These are phyloP conservation scores for Lobophora halterata DNA, from an alignment of 2,888 invertebrate species.

Conservation along the genomic window DNA sequence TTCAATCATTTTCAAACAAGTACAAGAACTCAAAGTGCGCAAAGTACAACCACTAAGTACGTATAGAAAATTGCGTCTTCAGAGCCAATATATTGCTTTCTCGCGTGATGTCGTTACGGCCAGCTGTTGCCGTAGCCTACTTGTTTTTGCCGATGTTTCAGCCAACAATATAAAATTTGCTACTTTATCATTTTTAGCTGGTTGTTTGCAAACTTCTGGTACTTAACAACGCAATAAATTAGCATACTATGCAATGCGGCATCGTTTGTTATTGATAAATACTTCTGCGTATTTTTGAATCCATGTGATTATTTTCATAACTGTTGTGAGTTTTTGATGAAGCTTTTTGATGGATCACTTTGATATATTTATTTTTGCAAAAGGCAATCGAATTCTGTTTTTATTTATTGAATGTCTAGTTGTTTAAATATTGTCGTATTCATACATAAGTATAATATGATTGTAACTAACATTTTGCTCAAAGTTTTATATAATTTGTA, in stretches of 20 bases:
- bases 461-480: too few species aligned
- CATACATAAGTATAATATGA: too few species aligned
- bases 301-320: too few species aligned
- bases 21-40: slow-evolving; percentile 14
- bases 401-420: too few species aligned
- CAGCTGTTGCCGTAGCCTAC: slow-evolving; percentile 66
- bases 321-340: too few species aligned
- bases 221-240: slow-evolving; percentile 34
- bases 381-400: too few species aligned
- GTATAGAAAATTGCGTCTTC: slow-evolving; percentile 68
- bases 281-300: too few species aligned
- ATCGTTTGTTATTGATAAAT: slow-evolving; percentile 15
- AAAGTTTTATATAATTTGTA: too few species aligned
- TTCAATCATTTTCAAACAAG: slow-evolving; percentile 8
- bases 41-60: slow-evolving; percentile 30
- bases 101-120: slow-evolving; percentile 75
- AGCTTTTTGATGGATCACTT: too few species aligned
- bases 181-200: slow-evolving; percentile 55
- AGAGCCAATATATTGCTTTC: slow-evolving; percentile 74
- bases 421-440: too few species aligned
- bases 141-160: slow-evolving; percentile 67
- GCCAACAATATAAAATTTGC: slow-evolving; percentile 58
- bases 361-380: too few species aligned
- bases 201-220: slow-evolving; percentile 43
- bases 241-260: slow-evolving; percentile 41